Evolutionary conservation across 2,113 vertebrate genomes (phyloP).

Genomic region (Todiramphus saurophagus): DNA sequence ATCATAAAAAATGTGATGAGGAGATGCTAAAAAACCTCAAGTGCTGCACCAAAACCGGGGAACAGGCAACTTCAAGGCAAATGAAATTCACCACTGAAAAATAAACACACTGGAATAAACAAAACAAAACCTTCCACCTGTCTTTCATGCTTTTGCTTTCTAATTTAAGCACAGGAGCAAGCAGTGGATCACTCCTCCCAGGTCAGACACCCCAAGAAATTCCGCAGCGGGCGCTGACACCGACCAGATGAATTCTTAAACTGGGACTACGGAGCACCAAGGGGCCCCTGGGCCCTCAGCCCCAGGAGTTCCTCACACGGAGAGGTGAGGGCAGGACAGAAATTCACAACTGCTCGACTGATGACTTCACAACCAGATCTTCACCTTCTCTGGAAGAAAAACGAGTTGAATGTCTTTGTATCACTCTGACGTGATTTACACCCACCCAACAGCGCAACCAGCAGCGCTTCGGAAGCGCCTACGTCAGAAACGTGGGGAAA

Average conservation of each 20-base stretch:
- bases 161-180: not conserved
- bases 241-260: not conserved
- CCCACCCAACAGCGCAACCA: fast-evolving
- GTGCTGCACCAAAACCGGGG: not conserved
- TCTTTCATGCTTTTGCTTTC: not conserved
- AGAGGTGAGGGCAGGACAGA: not conserved
- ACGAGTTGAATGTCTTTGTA: not conserved
- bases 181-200: not conserved
- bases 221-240: not conserved
- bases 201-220: not conserved
- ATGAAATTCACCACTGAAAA: not conserved
- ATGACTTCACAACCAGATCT: not conserved
- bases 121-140: not conserved
- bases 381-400: not conserved
- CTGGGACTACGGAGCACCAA: not conserved
- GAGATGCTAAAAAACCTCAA: not conserved
- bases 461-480: not conserved
- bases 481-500: not conserved
- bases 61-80: not conserved
- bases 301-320: not conserved
- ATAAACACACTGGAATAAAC: not conserved
- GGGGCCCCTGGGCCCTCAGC: not conserved
- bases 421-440: not conserved
- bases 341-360: not conserved
- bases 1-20: not conserved